Base-by-base conservation (phyloP, 2,113 vertebrate genomes). In the Strix aluco region DNA sequence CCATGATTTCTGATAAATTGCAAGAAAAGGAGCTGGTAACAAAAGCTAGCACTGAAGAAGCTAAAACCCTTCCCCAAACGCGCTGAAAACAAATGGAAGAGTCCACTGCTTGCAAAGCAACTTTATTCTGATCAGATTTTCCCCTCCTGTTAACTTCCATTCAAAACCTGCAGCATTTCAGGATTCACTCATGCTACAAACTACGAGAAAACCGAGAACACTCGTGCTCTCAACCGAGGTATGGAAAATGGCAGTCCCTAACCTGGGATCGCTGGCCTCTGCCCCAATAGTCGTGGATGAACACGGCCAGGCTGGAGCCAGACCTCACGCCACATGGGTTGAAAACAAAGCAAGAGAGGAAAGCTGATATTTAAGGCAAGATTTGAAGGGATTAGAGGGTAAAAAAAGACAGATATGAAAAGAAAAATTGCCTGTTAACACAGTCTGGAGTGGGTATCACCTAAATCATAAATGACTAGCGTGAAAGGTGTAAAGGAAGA, bases 281-380 rank as follows among this genome's bases (percentile, higher is more conserved):
- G 19, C 81, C 13, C 9, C 34, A 46, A 18, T 1, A 22, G 49
- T 6, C 6, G 0, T 13, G 65, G 82, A 26, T 44, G 30, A 71
- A 72, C 20, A 13, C 4, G 22, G 54, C 73, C 44, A 36, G 30
- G 59, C 71, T 65, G 66, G 42, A 81, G 90, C 47, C 81, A 86
- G 55, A 52, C 38, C 61, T 58, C 54, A 25, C 22, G 9, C 61
- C 61, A 36, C 62, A 25, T 0, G 0, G 40, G 15, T 1, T 11
- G 59, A 38, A 59, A 71, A 40, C 46, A 66, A 81, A 81, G 69
- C 84, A 40, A 47, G 58, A 51, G 34, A 63, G 58, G 63, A 73
- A 65, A 93, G 29, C 8, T 63, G 87, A 26, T 55, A 22, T 20
- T 65, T 40, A 59, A 79, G 59, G 85, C 23, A 21, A 42, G n/a